Base-by-base conservation (phyloP, 2,113 vertebrate species). In the Chiloscyllium plagiosum region DNA sequence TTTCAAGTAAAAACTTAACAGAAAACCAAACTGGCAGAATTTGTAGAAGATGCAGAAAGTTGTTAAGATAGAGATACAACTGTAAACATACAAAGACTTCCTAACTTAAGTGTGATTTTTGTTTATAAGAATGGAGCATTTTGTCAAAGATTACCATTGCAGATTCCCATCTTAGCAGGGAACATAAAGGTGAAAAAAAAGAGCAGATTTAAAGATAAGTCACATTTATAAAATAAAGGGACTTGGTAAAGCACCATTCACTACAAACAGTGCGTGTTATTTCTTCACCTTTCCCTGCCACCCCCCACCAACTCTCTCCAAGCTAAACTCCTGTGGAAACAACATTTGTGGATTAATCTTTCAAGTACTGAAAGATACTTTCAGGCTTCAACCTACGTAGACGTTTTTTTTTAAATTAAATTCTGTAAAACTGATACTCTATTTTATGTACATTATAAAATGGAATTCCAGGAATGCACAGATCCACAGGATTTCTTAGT, bases 321-420 rank as follows among this genome's bases (percentile, higher is more conserved):
- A 13, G 37, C 69, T 76, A 37, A 42, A 95, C 47, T 95, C 65
- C 66, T 94, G 47, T 50, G 69, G 66, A 61, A 29, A 90, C 19
- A 17, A 95, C 66, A 94, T 50, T 69, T 47, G 66, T 95, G 68
- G 37, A 95, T 50, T 50, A 70, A 52, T 50, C 94, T 37, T 95
- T 95, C 72, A 69, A 95, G 69, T 95, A 95, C 47, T 95, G 94
- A 76, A 95, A 76, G 94, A 76, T 15, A 72, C 68, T 72, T 95
- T 50, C 68, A 52, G 42, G 42, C 50, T 95, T 72, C 68, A 72
- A 94, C 50, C 29, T 26, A 95, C 29, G 15, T 47, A 70, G 94
- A 69, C 70, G n/a, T n/a, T 50, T 52, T 52, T 70, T 56, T 95
- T 50, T 37, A 15, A 69, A 47, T 76, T 33, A 72, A 95, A 72